phyloP scores from a whole-genome alignment of 1,140 invertebrate species.

The Dolichoris vasculosae region DNA sequence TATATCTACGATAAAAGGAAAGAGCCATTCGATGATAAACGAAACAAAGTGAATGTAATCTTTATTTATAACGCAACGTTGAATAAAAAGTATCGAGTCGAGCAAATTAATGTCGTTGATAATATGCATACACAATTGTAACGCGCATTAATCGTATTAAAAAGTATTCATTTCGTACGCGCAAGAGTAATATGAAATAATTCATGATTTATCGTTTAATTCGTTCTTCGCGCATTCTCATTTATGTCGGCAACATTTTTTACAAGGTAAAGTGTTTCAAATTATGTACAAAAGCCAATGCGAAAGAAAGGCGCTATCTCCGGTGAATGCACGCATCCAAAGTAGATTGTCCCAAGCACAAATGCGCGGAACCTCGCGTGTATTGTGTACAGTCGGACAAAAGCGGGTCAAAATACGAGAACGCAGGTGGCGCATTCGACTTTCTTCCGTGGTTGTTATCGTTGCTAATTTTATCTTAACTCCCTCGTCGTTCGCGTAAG shows the following conservation, averaged over 20 bases:
- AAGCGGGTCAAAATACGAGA: constrained; percentile 1
- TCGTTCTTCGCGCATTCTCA: not conserved
- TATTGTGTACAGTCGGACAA: not conserved
- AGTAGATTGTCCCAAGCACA: not conserved
- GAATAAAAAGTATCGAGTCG: not conserved
- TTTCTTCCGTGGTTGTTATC: not conserved
- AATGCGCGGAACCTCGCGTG: not conserved
- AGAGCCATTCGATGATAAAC: not conserved
- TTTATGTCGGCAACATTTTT: not conserved
- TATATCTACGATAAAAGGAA: not conserved
- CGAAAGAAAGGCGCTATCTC: not conserved
- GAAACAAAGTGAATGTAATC: not conserved
- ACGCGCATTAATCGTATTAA: not conserved
- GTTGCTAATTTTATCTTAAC: constrained; percentile 27
- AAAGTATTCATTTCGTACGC: not conserved
- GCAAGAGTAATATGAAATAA: not conserved
- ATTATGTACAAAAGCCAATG: constrained; percentile 18
- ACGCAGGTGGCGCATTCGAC: constrained; percentile 1
- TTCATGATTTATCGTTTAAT: not conserved
- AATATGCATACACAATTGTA: not conserved
- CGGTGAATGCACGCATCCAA: not conserved
- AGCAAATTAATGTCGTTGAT: not conserved
- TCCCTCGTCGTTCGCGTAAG: not conserved
- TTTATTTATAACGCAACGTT: not conserved
- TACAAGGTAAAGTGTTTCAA: not conserved